Conservation (phyloP, 2,888 invertebrate genomes). For the Drosophila robusta region DNA sequence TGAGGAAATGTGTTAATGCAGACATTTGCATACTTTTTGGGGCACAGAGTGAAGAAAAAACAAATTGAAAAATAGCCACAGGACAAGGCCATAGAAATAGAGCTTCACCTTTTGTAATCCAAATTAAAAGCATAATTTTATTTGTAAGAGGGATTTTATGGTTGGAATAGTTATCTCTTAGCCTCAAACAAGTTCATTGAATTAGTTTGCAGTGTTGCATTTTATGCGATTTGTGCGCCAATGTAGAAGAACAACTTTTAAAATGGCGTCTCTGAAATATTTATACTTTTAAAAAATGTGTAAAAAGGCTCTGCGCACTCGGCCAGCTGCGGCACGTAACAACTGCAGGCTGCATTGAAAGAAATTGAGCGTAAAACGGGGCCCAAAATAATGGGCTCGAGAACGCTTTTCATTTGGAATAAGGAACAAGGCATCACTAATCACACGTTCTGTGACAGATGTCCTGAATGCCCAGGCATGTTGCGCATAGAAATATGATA, state of each 20-base stretch:
- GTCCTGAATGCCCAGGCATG: no score
- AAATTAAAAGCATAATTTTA: conserved; percentile 41
- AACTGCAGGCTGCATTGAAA: no score
- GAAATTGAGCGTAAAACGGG: no score
- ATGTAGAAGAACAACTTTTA: not conserved
- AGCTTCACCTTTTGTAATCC: conserved; percentile 36
- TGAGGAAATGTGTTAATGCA: conserved; percentile 70
- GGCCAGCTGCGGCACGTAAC: no score
- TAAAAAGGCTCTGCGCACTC: no score
- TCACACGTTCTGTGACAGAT: no score
- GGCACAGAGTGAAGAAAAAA: conserved; percentile 12
- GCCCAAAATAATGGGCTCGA: no score
- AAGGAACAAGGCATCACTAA: no score
- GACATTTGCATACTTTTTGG: conserved; percentile 63
- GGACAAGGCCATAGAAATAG: conserved; percentile 16
- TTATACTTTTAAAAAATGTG: no score
- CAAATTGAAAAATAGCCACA: conserved; percentile 48
- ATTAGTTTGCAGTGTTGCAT: not conserved
- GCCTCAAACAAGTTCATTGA: conserved; percentile 36
- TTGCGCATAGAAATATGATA: no score
- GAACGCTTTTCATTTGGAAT: no score
- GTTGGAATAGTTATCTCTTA: not conserved
- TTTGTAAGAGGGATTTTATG: conserved; percentile 5
- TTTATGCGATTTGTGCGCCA: not conserved
- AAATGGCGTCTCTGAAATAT: no score